Conservation (phyloP, 2,797 vertebrate genomes). For the Peromyscus melanophrys region DNA sequence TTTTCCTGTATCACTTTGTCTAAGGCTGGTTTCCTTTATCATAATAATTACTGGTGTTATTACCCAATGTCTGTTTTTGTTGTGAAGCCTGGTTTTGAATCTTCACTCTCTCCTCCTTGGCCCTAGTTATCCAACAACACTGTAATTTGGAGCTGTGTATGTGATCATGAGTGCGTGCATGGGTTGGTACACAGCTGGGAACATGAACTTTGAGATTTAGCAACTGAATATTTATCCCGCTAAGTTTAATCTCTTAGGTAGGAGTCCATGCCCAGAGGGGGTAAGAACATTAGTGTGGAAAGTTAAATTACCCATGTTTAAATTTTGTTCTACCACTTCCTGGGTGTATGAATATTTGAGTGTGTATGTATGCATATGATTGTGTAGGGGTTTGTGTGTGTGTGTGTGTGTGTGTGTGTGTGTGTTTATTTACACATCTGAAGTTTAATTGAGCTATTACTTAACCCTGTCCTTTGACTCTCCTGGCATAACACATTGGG, state of each 20-base stretch:
- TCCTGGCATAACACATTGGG: conserved; percentile 47
- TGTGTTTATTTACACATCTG: neutral
- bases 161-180: accelerated
- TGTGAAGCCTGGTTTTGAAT: conserved; percentile 15
- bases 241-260: neutral
- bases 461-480: neutral
- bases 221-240: neutral
- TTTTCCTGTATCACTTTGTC: neutral
- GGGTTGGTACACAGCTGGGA: neutral
- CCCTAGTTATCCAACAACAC: neutral
- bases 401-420: neutral
- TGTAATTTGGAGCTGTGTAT: conserved; percentile 29
- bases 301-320: neutral
- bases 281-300: neutral
- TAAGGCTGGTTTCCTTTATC: conserved; percentile 51
- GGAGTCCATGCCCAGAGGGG: neutral
- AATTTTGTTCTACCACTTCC: neutral
- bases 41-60: conserved; percentile 62
- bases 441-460: neutral
- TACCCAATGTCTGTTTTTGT: conserved; percentile 62
- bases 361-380: neutral
- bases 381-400: neutral
- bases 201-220: conserved; percentile 9
- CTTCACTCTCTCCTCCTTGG: neutral
- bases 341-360: neutral